A percentile compares a stretch with the other conserved stretches of the same genome.
Conservation (phyloP, 1,140 invertebrate species). For the Forficula auricularia region DNA sequence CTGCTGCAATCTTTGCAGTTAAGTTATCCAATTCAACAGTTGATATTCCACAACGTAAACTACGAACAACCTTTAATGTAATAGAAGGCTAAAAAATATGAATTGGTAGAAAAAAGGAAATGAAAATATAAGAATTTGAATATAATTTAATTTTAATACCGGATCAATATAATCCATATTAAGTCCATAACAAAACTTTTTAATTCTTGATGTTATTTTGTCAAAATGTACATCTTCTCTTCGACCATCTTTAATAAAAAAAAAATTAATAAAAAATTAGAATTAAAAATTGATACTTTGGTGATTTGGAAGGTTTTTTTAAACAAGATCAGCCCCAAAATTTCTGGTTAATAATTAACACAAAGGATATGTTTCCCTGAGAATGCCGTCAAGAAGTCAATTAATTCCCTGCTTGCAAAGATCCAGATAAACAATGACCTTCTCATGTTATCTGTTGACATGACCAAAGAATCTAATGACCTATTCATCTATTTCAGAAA, state of each 20-base stretch:
- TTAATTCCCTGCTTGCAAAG: too few species aligned
- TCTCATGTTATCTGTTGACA: too few species aligned
- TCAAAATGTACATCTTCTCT: slow-evolving; percentile 89
- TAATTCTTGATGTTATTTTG: slow-evolving; percentile 91
- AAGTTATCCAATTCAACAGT: slow-evolving; percentile 94
- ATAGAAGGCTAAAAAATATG: slow-evolving; percentile 25
- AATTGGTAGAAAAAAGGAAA: slow-evolving; percentile 3
- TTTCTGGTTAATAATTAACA: too few species aligned
- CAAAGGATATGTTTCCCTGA: too few species aligned
- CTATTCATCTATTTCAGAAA: too few species aligned
- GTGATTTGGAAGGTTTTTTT: too few species aligned
- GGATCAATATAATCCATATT: slow-evolving; percentile 94
- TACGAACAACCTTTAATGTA: slow-evolving; percentile 77
- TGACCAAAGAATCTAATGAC: too few species aligned
- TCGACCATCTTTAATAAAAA: slow-evolving; percentile 61
- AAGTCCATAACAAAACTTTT: slow-evolving; percentile 88
- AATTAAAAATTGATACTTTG: too few species aligned
- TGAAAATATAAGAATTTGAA: not conserved
- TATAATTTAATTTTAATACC: slow-evolving; percentile 40
- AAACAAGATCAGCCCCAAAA: too few species aligned
- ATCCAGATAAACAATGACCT: too few species aligned
- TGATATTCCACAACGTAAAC: slow-evolving; percentile 87
- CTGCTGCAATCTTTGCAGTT: slow-evolving; percentile 89
- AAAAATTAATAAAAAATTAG: too few species aligned
- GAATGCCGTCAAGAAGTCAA: too few species aligned